Conservation (phyloP, 2,888 invertebrate genomes). For the Rhyacophila evoluta region DNA sequence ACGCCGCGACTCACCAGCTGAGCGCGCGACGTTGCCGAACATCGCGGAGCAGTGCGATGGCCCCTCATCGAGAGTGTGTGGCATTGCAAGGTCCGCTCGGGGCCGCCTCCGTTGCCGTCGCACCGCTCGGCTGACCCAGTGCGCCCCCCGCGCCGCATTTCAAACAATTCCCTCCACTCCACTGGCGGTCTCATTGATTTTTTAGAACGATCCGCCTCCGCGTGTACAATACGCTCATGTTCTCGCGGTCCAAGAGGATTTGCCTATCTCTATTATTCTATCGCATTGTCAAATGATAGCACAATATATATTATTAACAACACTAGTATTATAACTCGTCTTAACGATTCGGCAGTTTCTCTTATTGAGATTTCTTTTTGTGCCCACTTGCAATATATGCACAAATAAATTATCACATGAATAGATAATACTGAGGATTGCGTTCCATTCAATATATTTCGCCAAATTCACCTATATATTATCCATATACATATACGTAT, state of each 20-base stretch:
- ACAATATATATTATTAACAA: no score
- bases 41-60: constrained; percentile 62
- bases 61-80: constrained; percentile 64
- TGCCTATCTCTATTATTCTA: no score
- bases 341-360: no score
- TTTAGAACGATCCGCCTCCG: constrained; percentile 52
- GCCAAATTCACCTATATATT: no score
- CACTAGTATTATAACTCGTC: no score
- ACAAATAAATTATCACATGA: no score
- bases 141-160: constrained; percentile 56
- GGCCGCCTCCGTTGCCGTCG: constrained; percentile 59
- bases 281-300: no score
- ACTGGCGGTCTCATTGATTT: constrained; percentile 52
- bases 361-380: no score
- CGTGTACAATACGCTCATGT: constrained; percentile 33
- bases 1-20: constrained; percentile 68
- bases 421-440: no score
- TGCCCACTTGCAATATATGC: no score
- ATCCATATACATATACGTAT: no score
- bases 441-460: no score
- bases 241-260: neutral
- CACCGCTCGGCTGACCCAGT: constrained; percentile 60
- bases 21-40: constrained; percentile 79
- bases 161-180: constrained; percentile 23
- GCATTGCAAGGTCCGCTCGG: constrained; percentile 72